Conservation (phyloP, 1,140 invertebrate species). For the Penaeus indicus region DNA sequence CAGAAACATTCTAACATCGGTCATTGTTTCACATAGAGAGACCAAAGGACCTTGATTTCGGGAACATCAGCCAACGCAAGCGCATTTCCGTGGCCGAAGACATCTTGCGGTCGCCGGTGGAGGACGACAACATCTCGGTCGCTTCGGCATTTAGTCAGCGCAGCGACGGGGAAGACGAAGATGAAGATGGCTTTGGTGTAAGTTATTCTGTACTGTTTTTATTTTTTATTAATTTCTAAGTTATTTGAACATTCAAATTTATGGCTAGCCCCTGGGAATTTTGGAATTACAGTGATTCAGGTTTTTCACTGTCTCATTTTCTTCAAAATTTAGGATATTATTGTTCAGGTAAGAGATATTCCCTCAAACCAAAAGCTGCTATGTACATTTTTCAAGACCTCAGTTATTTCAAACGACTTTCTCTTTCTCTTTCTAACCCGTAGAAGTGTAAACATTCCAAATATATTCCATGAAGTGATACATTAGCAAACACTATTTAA, state of each 20-base stretch:
- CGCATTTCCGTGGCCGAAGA: constrained; percentile 55
- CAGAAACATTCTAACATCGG: neutral
- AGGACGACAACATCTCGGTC: constrained; percentile 50
- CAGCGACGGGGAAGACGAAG: constrained; percentile 22
- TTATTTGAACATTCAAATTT: neutral
- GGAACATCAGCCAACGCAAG: constrained; percentile 34
- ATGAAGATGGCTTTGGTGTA: constrained; percentile 37
- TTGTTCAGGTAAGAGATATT: too few species aligned
- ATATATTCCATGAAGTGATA: neutral
- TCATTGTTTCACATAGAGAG: constrained; percentile 18
- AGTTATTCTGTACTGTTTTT: neutral
- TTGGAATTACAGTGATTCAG: neutral
- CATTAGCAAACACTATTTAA: neutral
- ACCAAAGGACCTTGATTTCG: constrained; percentile 23
- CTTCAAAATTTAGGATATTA: neutral
- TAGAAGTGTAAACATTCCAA: neutral
- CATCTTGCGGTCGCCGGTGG: constrained; percentile 47
- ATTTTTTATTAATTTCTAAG: neutral
- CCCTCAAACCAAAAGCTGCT: too few species aligned
- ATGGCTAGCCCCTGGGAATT: neutral
- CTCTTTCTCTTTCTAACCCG: too few species aligned
- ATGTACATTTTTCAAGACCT: too few species aligned
- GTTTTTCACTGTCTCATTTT: neutral
- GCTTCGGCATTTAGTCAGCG: constrained; percentile 48
- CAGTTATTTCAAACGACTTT: too few species aligned